Evolutionary conservation across 92 coral and sea anemone species (phyloP), one percentile per base, ranked within the genome.

Genomic region (Zoanthus sociatus): DNA sequence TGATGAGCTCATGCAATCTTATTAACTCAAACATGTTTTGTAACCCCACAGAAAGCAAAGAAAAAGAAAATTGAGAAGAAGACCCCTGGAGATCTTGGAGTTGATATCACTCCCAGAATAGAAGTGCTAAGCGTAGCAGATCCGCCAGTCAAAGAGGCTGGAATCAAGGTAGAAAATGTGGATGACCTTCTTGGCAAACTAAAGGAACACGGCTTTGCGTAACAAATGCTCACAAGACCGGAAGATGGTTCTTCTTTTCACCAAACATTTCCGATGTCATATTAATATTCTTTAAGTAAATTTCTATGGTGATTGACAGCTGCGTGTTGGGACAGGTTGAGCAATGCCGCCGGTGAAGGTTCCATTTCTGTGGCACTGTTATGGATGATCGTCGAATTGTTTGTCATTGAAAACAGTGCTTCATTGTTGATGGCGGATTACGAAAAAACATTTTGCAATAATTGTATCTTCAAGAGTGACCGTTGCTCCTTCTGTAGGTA

Each of bases 11-110:
- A 1, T 2, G 9, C 9, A 7, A 11, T 50, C 12, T 50, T 15
- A 63, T 63, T 53, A 55, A 55, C 13, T 46, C 9, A 44, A 21
- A 55, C 0, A 37, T 37, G 42, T 4, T 37, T 33, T n/a, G 66
- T 7, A 9, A 50, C 32, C 51, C 63, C 51, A 1, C 79, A 97
- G 99, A 97, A 97, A 97, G 99, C 99, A 17, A 97, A 97, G 78
- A 97, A 97, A 93, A 97, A 97, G 87, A 97, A 97, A 90, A 92
- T 97, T 50, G 99, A 97, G 87, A 97, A 97, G 91, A 97, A 97
- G 85, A 90, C 89, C 8, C 94, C 99, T 0, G 91, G 84, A 20
- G 99, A 97, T 56, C 93, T 97, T 13, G 99, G 98, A 47, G 95
- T 97, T 0, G 99, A 97, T 60, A 85, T 97, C 73, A 30, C 92